phyloP scores from a whole-genome alignment of 2,888 invertebrate genomes.

The Bombylius discolor region DNA sequence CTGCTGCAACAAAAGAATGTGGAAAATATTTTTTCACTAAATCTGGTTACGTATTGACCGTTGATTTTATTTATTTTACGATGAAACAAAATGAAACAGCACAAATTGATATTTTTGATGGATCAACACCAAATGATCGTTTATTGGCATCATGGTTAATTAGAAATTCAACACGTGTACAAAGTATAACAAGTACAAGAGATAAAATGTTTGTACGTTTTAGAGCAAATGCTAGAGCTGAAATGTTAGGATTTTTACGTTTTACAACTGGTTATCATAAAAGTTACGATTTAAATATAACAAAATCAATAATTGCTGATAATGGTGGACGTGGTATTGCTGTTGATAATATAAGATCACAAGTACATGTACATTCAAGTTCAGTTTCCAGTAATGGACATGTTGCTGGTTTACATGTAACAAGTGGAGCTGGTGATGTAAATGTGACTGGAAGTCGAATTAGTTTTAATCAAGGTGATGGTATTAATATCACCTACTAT shows the following conservation, averaged over 20 bases:
- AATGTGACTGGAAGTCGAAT: constrained; percentile 85
- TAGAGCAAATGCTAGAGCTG: constrained; percentile 55
- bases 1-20: constrained; percentile 57
- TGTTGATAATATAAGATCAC: constrained; percentile 81
- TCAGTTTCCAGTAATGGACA: constrained; percentile 78
- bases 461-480: constrained; percentile 84
- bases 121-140: constrained; percentile 55
- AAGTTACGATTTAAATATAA: constrained; percentile 77
- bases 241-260: constrained; percentile 63
- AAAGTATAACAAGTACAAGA: constrained; percentile 70
- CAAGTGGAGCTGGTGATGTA: constrained; percentile 84
- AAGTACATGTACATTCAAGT: constrained; percentile 70
- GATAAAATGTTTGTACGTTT: constrained; percentile 72
- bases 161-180: constrained; percentile 75
- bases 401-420: constrained; percentile 80
- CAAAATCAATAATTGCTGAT: constrained; percentile 68
- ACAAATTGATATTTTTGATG: constrained; percentile 65
- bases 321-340: constrained; percentile 92
- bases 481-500: constrained; percentile 87
- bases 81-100: constrained; percentile 65
- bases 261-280: constrained; percentile 63
- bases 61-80: constrained; percentile 71
- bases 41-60: constrained; percentile 66
- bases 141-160: constrained; percentile 58
- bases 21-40: constrained; percentile 67